Evolutionary conservation across 2,113 vertebrate species (phyloP).

Genomic region (Thunnus thynnus): DNA sequence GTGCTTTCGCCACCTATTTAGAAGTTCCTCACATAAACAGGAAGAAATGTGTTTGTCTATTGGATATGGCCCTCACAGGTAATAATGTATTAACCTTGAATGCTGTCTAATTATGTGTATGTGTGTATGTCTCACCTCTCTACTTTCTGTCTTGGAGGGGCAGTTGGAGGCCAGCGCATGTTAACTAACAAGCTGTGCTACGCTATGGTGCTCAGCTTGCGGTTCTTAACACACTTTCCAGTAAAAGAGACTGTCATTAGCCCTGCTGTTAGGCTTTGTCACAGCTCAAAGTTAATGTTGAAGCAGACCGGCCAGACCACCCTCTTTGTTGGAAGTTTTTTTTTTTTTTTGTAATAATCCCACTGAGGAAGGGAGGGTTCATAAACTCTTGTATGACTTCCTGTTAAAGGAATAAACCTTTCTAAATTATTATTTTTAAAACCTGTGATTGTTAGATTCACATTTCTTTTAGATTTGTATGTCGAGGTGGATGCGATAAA

Average conservation of each 20-base stretch:
- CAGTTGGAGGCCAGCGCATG: not conserved
- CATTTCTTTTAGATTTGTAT: not conserved
- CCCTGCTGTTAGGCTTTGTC: not conserved
- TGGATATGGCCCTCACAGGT: not conserved
- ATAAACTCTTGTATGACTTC: not conserved
- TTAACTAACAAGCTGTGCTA: slow-evolving; percentile 4
- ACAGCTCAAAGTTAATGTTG: not conserved
- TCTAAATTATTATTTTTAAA: not conserved
- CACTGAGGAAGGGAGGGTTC: not conserved
- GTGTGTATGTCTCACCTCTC: not conserved
- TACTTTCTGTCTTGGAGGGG: not conserved
- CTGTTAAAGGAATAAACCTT: not conserved
- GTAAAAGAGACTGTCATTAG: not conserved
- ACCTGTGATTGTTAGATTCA: not conserved
- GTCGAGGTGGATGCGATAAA: not conserved
- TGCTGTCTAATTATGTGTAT: not conserved
- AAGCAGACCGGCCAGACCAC: slow-evolving; percentile 1
- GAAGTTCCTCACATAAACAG: not conserved
- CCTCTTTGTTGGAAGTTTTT: not conserved
- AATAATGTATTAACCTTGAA: slow-evolving; percentile 11
- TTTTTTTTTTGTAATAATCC: not conserved
- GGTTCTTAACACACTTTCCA: not conserved
- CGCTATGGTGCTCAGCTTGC: not conserved
- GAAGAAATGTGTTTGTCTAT: not conserved
- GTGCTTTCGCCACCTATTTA: not conserved